Conservation (phyloP, 2,113 vertebrate genomes). For the Odontesthes bonariensis region DNA sequence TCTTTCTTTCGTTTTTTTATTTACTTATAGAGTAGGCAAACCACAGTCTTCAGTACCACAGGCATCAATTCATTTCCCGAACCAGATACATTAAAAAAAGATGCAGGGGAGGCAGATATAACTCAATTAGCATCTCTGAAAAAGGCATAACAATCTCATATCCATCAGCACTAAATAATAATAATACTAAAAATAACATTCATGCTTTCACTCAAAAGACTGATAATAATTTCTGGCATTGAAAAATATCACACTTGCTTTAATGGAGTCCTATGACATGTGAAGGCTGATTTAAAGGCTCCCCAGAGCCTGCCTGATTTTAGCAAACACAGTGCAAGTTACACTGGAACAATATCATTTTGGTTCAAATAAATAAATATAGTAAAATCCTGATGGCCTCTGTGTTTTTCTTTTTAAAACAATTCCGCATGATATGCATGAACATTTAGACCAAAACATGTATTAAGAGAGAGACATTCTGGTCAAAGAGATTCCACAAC, state of each 20-base stretch:
- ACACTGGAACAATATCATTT: conserved; percentile 5
- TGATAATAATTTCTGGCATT: neutral
- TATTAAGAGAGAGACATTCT: neutral
- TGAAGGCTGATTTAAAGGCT: neutral
- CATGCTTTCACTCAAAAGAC: conserved; percentile 9
- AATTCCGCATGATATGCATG: conserved; percentile 14
- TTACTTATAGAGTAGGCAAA: conserved; percentile 45
- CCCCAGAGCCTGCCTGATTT: neutral
- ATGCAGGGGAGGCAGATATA: conserved; percentile 32
- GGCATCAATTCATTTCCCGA: conserved; percentile 21
- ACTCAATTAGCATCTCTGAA: conserved; percentile 23
- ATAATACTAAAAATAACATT: neutral
- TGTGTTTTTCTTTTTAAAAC: neutral
- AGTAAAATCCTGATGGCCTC: neutral
- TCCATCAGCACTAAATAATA: conserved; percentile 16
- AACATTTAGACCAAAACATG: conserved; percentile 21
- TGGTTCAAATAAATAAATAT: conserved; percentile 55
- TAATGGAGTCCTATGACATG: conserved; percentile 4
- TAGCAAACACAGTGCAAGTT: conserved; percentile 11
- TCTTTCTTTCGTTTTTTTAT: conserved; percentile 44
- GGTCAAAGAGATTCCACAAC: neutral
- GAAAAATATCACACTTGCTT: conserved; percentile 1
- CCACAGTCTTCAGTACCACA: conserved; percentile 3
- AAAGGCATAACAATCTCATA: conserved; percentile 32
- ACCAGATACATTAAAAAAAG: conserved; percentile 34